Conservation (phyloP, 2,797 vertebrate species). For the Arrhamphus sclerolepis region DNA sequence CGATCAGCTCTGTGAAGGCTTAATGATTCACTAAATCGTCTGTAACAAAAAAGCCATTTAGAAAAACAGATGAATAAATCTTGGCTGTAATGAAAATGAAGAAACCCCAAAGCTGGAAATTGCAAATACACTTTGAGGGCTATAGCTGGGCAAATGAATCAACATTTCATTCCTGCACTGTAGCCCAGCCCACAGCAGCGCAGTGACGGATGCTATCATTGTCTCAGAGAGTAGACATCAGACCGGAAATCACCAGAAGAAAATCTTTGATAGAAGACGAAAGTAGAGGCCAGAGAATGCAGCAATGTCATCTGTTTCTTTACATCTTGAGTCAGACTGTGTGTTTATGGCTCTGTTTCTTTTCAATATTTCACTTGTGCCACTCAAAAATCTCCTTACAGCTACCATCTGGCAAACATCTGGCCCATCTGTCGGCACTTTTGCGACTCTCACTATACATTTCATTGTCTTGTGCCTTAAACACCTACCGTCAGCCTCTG, state of each 20-base stretch:
- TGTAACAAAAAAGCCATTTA: constrained; percentile 48
- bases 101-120: constrained; percentile 12
- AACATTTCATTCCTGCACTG: no score
- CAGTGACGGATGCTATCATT: background rate
- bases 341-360: constrained; percentile 41
- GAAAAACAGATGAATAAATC: constrained; percentile 58
- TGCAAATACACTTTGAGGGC: no score
- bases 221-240: constrained; percentile 11
- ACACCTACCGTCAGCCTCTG: constrained; percentile 17
- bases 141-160: constrained; percentile 1
- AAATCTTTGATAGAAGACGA: constrained; percentile 2
- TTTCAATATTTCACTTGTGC: constrained; percentile 59
- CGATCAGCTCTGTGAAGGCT: constrained; percentile 43
- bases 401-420: constrained; percentile 63
- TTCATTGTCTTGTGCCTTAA: constrained; percentile 34
- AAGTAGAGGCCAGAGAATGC: constrained; percentile 11
- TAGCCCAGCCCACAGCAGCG: no score
- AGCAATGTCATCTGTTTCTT: constrained; percentile 33
- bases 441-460: constrained; percentile 3
- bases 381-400: constrained; percentile 39
- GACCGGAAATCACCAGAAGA: no score
- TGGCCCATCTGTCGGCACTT: constrained; percentile 34
- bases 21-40: constrained; percentile 63
- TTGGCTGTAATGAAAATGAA: constrained; percentile 42
- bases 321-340: constrained; percentile 26